Evolutionary conservation across 1,140 invertebrate genomes (phyloP), one percentile per base, ranked within the genome.

Genomic region (Stratiolaelaps scimitus): DNA sequence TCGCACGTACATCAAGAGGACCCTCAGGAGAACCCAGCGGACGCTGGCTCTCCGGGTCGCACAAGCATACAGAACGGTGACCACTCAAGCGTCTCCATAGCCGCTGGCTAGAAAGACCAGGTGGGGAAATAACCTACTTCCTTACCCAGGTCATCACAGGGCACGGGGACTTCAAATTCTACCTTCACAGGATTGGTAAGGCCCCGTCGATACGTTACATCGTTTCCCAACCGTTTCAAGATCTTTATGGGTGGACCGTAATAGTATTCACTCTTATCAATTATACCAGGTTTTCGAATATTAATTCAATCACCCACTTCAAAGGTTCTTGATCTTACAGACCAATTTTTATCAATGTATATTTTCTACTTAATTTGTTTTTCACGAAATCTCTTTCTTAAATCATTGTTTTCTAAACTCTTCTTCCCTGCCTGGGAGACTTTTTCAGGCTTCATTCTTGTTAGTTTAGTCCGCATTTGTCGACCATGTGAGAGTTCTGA

Each of bases 401-500:
- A 19, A n/a, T n/a, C n/a, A n/a, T 15, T 28, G 47, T 4, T 4
- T 48, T 48, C 47, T 4, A 15, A 15, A 4, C 4, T 4, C 47
- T 15, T 19, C 28, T 19, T 48, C 47, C 19, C 19, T 15, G 20
- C 28, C 15, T 4, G 47, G 13, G 13, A 28, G n/a, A n/a, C 28
- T 48, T 48, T 28, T 19, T 45, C 4, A 23, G 19, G 4, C 28
- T 15, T 15, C 47, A 48, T 28, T 4, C 20, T 28, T 19, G 20
- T 28, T 15, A 66, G 20, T 28, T 64, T 64, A 19, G 66, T 66
- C 4, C 40, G 2, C 20, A 66, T 19, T 7, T 17, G 46, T 65
- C 66, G 20, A 2, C 53, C 23, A 13, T 20, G 48, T 20, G 64
- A 48, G 2, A 66, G 20, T 28, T 66, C 66, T 15, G 66, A 2